These are phyloP conservation scores for Corythornis cristatus DNA, from an alignment of 2,113 vertebrate species.

Conservation along the genomic window DNA sequence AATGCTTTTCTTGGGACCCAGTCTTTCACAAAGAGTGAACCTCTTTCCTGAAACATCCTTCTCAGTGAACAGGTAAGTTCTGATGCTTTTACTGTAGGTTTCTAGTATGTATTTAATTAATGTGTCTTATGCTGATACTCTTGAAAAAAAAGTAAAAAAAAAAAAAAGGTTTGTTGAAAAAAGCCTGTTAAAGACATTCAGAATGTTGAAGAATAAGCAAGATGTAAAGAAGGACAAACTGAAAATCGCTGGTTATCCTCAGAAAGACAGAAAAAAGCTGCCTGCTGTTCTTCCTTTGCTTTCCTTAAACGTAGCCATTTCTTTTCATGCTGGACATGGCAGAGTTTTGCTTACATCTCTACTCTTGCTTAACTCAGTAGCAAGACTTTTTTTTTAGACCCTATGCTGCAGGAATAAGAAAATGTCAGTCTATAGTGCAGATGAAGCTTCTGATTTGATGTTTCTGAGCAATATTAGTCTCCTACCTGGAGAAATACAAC, in stretches of 20 bases:
- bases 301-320: neutral
- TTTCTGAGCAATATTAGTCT: neutral
- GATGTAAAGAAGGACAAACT: neutral
- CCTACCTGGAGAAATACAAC: neutral
- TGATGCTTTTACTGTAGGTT: neutral
- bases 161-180: neutral
- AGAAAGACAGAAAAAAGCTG: neutral
- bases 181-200: neutral
- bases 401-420: neutral
- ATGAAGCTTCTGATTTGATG: neutral
- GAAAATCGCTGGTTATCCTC: neutral
- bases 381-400: neutral
- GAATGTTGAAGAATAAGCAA: neutral
- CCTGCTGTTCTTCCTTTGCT: neutral
- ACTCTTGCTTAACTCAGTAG: neutral
- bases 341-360: neutral
- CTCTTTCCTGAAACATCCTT: neutral
- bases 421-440: neutral
- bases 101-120: neutral
- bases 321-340: neutral
- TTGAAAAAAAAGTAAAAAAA: neutral
- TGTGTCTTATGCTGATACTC: neutral
- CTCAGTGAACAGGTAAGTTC: conserved; percentile 33
- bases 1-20: neutral
- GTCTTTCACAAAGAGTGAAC: neutral